Conservation (phyloP, 2,113 vertebrate genomes). For the Oncorhynchus nerka region DNA sequence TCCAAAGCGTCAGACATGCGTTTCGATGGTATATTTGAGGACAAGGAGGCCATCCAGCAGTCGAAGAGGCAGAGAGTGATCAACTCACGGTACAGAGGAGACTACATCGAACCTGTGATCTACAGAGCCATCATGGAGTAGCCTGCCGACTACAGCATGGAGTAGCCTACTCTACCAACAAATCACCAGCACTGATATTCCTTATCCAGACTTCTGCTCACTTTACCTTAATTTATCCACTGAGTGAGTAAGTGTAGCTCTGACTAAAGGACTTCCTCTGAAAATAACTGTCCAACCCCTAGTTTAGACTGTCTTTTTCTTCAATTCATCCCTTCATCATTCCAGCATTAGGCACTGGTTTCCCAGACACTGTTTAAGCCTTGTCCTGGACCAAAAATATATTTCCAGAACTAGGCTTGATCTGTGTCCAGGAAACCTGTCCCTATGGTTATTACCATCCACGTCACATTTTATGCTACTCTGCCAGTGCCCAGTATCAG, state of each 20-base stretch:
- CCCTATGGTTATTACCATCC: constrained; percentile 7
- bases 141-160: constrained; percentile 7
- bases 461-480: neutral
- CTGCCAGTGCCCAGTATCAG: neutral
- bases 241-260: constrained; percentile 20
- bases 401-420: neutral
- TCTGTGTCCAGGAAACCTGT: too few relatives aligned
- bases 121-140: constrained; percentile 99
- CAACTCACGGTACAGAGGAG: constrained; percentile 95
- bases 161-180: constrained; percentile 2
- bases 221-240: constrained; percentile 35
- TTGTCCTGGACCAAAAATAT: too few relatives aligned
- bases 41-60: constrained; percentile 91
- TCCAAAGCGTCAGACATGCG: constrained; percentile 98
- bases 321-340: neutral
- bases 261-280: neutral
- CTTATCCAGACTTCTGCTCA: constrained; percentile 34
- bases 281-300: neutral
- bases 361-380: too few relatives aligned
- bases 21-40: constrained; percentile 96
- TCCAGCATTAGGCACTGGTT: neutral
- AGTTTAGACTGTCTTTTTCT: neutral
- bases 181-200: constrained; percentile 63
- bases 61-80: constrained; percentile 96
- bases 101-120: constrained; percentile 96